Conservation (phyloP, 1,140 invertebrate genomes). For the Euwallacea fornicatus region DNA sequence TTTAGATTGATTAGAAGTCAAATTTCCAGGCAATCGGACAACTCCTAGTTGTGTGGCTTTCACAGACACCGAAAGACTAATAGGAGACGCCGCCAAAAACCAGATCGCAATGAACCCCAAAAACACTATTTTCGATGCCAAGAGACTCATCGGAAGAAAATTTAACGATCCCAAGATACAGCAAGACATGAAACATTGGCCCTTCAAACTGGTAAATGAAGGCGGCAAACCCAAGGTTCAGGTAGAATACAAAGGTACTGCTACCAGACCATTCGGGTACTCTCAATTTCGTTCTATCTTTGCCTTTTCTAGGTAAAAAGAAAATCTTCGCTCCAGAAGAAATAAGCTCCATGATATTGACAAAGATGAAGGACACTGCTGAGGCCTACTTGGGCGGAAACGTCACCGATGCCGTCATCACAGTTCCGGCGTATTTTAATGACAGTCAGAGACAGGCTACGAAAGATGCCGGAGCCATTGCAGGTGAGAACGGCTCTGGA, state of each 20-base stretch:
- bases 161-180: slow-evolving; percentile 71
- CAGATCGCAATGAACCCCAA: slow-evolving; percentile 68
- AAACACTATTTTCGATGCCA: slow-evolving; percentile 73
- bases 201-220: slow-evolving; percentile 67
- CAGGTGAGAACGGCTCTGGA: slow-evolving; percentile 55
- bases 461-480: slow-evolving; percentile 68
- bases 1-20: background rate
- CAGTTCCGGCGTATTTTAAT: slow-evolving; percentile 69
- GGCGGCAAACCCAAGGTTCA: slow-evolving; percentile 64
- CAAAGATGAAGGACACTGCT: slow-evolving; percentile 64
- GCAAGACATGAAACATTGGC: slow-evolving; percentile 68
- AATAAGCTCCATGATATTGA: slow-evolving; percentile 69
- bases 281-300: background rate
- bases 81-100: slow-evolving; percentile 62
- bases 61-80: slow-evolving; percentile 77
- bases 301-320: slow-evolving; percentile 53
- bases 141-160: slow-evolving; percentile 66
- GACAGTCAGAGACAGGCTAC: slow-evolving; percentile 71
- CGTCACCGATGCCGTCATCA: slow-evolving; percentile 59
- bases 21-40: slow-evolving; percentile 70
- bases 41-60: slow-evolving; percentile 90
- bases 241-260: slow-evolving; percentile 67
- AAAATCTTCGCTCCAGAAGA: slow-evolving; percentile 78
- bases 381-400: slow-evolving; percentile 58
- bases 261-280: background rate